Evolutionary conservation across 2,888 invertebrate genomes (phyloP).

Genomic region (Eupithecia inturbata): DNA sequence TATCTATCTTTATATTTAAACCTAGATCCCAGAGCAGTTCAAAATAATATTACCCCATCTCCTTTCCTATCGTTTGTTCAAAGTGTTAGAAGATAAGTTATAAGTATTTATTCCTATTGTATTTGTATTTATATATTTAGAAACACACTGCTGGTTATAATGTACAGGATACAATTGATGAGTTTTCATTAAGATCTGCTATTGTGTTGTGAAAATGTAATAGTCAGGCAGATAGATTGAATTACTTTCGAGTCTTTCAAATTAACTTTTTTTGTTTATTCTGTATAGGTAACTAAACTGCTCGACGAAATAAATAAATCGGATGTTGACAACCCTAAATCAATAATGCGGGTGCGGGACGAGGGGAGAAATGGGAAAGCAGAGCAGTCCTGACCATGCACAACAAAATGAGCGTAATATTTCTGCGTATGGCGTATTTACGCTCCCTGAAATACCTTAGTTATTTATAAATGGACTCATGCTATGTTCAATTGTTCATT

Average conservation of each 20-base stretch:
- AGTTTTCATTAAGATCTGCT: not conserved
- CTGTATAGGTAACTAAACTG: not conserved
- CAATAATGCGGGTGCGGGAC: constrained; percentile 17
- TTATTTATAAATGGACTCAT: constrained; percentile 9
- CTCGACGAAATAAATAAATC: not conserved
- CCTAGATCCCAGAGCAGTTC: no score
- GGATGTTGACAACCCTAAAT: constrained; percentile 35
- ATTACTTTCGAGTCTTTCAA: no score
- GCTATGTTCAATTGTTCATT: not conserved
- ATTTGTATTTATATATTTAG: no score
- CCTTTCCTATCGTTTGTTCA: no score
- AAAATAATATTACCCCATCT: no score
- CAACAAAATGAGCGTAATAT: constrained; percentile 75
- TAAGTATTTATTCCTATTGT: no score
- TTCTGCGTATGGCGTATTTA: constrained; percentile 55
- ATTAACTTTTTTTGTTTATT: no score
- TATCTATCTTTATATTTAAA: no score
- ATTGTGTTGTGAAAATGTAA: not conserved
- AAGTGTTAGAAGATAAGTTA: no score
- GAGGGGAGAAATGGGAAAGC: constrained; percentile 54
- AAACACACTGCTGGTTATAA: no score
- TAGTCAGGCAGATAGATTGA: not conserved
- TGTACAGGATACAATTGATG: no score
- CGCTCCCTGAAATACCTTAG: constrained; percentile 3
- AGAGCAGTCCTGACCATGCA: constrained; percentile 77